Evolutionary conservation across 1,140 invertebrate genomes (phyloP).

Genomic region (Protaetia brevitarsis): DNA sequence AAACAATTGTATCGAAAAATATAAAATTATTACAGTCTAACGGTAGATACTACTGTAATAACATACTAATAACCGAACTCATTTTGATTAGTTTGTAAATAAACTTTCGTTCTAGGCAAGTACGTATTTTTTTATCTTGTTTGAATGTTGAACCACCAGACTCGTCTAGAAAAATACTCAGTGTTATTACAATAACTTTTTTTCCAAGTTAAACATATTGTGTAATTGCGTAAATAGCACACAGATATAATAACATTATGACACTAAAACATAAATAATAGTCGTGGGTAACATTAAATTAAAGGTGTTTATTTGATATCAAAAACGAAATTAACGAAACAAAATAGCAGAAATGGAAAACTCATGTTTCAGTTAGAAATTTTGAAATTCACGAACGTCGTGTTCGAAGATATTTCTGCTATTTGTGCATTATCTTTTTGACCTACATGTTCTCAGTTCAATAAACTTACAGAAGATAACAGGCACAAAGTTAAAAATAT

Average conservation of each 20-base stretch:
- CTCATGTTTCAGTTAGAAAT: background rate
- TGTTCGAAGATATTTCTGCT: constrained; percentile 17
- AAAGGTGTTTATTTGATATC: background rate
- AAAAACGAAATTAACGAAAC: background rate
- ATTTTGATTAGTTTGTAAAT: background rate
- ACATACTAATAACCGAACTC: too few relatives aligned
- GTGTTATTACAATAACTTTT: background rate
- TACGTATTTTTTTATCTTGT: background rate
- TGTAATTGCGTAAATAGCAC: background rate
- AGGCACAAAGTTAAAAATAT: constrained; percentile 22
- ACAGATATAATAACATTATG: background rate
- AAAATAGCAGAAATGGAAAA: background rate
- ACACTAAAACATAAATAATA: background rate
- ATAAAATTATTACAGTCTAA: too few relatives aligned
- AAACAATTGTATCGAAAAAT: too few relatives aligned
- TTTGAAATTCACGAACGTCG: background rate
- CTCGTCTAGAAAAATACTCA: background rate
- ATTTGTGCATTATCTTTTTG: constrained; percentile 28
- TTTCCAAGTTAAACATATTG: constrained; percentile 13
- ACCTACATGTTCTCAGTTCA: constrained; percentile 30
- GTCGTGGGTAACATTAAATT: background rate
- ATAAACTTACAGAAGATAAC: constrained; percentile 28
- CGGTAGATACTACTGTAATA: too few relatives aligned
- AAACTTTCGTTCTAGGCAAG: background rate
- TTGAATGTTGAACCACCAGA: background rate